Base-by-base conservation (phyloP, 2,888 invertebrate genomes). In the Erebia aethiops region DNA sequence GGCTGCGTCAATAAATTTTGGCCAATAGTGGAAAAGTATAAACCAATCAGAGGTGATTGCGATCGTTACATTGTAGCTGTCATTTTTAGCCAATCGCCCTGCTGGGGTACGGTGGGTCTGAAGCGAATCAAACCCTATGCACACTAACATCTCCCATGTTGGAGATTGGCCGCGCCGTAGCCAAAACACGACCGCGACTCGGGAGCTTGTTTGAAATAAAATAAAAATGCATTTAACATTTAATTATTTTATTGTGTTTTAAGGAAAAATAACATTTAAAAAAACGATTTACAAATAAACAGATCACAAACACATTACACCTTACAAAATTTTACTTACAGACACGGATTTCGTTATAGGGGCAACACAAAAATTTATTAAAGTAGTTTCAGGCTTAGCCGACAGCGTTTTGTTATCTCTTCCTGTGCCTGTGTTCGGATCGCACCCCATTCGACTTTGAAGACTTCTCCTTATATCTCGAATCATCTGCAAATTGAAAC, bases 351-450 rank as follows among this genome's bases (percentile, higher is more conserved):
- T 46, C 13, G 13, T 16, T 7, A 43, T n/a, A 2, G 21, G 46
- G 41, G 21, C 21, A 46, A 26, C 26, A 51, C 46, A 58, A 46
- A 43, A 18, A 43, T 41, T 61, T 60, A 16, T 9, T 2, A 61
- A 46, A 13, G 14, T 46, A 35, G n/a, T 35, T 52, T 54, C 14
- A 26, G 2, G 3, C 26, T 26, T 26, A 26, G 26, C 26, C 26
- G 4, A 26, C 26, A 26, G 26, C 26, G 52, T 35, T 49, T 60
- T 64, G 66, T 89, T 80, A 92, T 78, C 92, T 86, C 78, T 92
- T 92, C 72, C 90, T 84, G 75, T 87, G 92, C 67, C 88, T 84
- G 74, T 92, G 91, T 74, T 92, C 92, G 13, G 92, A 92, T 2
- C 88, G 88, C 21, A 90, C 88, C 1, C 80, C 90, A 69, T 77